Conservation (phyloP, 2,797 vertebrate species). For the Sebastes diploproa region DNA sequence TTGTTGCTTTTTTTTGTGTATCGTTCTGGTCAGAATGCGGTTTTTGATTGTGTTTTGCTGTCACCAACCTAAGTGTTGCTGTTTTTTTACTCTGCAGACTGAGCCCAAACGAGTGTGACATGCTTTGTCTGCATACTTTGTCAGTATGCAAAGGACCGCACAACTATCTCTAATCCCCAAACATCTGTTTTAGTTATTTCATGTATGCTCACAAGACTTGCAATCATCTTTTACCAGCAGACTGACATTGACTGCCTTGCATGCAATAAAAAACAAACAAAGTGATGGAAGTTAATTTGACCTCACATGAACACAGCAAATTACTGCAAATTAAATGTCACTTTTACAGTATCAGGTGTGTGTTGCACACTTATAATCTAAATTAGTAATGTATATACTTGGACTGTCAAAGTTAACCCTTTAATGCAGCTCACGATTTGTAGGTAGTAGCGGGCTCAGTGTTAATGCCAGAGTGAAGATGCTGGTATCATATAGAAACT, state of each 20-base stretch:
- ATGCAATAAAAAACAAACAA: too few relatives aligned
- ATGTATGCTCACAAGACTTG: not conserved
- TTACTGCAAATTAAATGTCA: not conserved
- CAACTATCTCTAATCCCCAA: not conserved
- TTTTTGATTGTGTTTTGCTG: constrained; percentile 31
- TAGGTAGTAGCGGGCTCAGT: too few relatives aligned
- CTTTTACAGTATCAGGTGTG: not conserved
- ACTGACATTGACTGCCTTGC: too few relatives aligned
- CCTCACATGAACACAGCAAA: not conserved
- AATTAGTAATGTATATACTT: not conserved
- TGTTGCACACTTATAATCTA: not conserved
- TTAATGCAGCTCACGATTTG: too few relatives aligned
- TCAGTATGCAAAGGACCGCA: not conserved
- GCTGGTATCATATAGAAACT: too few relatives aligned
- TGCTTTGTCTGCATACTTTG: constrained; percentile 3
- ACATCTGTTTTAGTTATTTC: not conserved
- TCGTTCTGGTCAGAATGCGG: constrained; percentile 42
- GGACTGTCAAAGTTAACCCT: too few relatives aligned
- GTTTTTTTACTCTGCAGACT: not conserved
- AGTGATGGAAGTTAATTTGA: not conserved
- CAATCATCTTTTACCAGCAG: too few relatives aligned
- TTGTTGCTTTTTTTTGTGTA: constrained; percentile 41
- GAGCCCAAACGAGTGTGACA: constrained; percentile 10
- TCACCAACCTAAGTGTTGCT: constrained; percentile 25
- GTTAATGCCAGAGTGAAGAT: too few relatives aligned